A percentile compares a stretch with the other conserved stretches of the same genome.
Conservation (phyloP, 2,797 vertebrate genomes). For the Sciaenops ocellatus region DNA sequence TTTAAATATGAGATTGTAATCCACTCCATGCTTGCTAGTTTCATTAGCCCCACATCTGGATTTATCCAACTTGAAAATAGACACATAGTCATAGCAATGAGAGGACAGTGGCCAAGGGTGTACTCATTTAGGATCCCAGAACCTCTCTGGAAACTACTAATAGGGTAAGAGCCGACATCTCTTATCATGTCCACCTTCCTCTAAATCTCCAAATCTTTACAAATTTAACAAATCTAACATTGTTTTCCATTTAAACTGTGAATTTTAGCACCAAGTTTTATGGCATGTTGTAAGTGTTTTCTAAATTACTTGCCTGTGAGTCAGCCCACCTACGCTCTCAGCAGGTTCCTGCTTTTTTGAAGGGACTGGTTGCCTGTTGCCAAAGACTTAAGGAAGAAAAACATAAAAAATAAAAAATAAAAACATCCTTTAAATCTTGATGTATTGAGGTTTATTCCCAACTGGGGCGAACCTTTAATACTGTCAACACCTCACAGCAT, state of each 20-base stretch:
- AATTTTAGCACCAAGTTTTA: constrained; percentile 15
- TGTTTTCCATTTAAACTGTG: neutral
- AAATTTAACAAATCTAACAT: neutral
- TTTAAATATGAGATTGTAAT: constrained; percentile 36
- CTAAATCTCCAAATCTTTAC: neutral
- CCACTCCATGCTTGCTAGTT: neutral
- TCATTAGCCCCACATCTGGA: constrained; percentile 6
- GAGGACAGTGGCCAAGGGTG: neutral
- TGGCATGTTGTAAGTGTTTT: constrained; percentile 8
- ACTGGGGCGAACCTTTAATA: neutral
- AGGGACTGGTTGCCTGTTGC: constrained; percentile 1
- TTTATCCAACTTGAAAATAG: constrained; percentile 7
- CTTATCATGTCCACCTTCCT: neutral
- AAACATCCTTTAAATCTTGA: constrained; percentile 11
- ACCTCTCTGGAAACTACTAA: neutral
- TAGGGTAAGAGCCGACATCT: neutral
- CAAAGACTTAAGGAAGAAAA: constrained; percentile 2
- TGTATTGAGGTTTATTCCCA: neutral
- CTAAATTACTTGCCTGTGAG: constrained; percentile 10
- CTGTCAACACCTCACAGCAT: neutral
- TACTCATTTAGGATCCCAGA: neutral
- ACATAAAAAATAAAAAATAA: neutral
- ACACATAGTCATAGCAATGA: neutral
- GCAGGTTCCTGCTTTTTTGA: constrained; percentile 20
- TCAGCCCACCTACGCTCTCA: constrained; percentile 35